Percentiles rank a stretch among this genome's conserved stretches.
Evolutionary conservation across 2,888 invertebrate genomes (phyloP).

Genomic region (Carcina quercana): DNA sequence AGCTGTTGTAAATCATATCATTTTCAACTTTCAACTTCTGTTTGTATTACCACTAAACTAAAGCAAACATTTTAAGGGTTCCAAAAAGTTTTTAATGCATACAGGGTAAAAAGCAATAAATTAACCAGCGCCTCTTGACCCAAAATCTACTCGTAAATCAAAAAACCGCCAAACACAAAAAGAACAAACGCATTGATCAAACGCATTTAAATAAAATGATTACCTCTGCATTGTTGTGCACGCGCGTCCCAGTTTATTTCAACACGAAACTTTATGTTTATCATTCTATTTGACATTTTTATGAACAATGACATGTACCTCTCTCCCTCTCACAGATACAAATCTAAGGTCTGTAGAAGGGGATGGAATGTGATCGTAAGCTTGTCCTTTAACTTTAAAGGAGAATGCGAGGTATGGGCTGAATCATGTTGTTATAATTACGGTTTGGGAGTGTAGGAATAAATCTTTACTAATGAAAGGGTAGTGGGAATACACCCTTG

Average conservation of each 20-base stretch:
- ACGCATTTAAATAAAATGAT: constrained; percentile 57
- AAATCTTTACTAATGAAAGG: constrained; percentile 26
- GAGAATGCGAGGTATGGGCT: constrained; percentile 53
- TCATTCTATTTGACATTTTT: constrained; percentile 72
- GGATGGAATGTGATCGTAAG: constrained; percentile 45
- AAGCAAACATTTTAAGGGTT: too few species aligned
- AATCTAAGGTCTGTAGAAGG: constrained; percentile 30
- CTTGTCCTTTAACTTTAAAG: constrained; percentile 40
- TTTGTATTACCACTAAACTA: too few species aligned
- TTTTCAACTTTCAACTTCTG: too few species aligned
- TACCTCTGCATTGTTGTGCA: constrained; percentile 44
- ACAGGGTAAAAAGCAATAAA: too few species aligned
- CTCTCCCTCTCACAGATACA: constrained; percentile 36
- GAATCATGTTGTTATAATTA: constrained; percentile 60
- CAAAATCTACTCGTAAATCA: too few species aligned
- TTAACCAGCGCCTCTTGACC: too few species aligned
- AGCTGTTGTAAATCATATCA: too few species aligned
- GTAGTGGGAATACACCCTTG: constrained; percentile 12
- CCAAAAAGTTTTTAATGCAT: too few species aligned
- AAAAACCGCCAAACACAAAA: constrained; percentile 12
- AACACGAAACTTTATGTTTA: constrained; percentile 68
- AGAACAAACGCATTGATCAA: constrained; percentile 27
- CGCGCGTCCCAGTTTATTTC: constrained; percentile 48
- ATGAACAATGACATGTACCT: constrained; percentile 52
- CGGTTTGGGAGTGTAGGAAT: constrained; percentile 33